Conservation (phyloP, 1,140 invertebrate genomes). For the Melanaphis sacchari region DNA sequence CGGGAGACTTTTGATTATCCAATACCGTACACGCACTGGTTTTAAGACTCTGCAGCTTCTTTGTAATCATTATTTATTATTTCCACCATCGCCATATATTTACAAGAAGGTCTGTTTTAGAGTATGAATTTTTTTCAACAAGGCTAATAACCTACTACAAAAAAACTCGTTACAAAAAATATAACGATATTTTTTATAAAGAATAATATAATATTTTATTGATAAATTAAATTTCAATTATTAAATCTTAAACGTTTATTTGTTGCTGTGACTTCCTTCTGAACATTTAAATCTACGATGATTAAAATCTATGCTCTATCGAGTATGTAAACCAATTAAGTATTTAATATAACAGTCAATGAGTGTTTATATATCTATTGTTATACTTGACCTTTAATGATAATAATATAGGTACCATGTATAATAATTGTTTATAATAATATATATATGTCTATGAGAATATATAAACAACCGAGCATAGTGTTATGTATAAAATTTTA, state of each 20-base stretch:
- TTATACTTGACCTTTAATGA: background rate
- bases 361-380: background rate
- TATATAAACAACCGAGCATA: background rate
- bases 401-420: background rate
- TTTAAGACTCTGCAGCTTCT: background rate
- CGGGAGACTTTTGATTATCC: background rate
- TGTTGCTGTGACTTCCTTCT: background rate
- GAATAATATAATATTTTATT: background rate
- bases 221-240: background rate
- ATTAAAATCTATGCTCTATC: background rate
- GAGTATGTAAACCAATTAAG: background rate
- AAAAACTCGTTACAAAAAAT: background rate
- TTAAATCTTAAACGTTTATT: background rate
- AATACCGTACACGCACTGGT: background rate
- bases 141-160: background rate
- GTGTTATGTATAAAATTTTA: background rate
- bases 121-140: background rate
- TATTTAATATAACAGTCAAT: background rate
- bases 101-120: background rate
- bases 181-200: background rate
- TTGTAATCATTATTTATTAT: background rate
- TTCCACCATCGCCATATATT: background rate
- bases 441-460: background rate
- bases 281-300: background rate
- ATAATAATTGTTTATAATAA: background rate